These are phyloP conservation scores for Sporophila hypoxantha DNA, from an alignment of 2,113 vertebrate species.

Conservation along the genomic window DNA sequence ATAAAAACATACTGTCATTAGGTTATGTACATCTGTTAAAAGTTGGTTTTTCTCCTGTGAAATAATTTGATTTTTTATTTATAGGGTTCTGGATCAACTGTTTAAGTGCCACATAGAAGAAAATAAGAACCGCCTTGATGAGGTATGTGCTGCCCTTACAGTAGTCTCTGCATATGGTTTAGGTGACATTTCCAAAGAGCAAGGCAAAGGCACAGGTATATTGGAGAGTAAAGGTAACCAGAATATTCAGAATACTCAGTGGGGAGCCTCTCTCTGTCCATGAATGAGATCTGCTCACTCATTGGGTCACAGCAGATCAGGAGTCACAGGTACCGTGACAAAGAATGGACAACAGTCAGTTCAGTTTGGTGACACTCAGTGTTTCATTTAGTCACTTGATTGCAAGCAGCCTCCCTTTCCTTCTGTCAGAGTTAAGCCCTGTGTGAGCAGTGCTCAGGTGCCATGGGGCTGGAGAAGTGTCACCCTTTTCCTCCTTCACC, in stretches of 20 bases:
- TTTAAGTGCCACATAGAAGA: constrained; percentile 71
- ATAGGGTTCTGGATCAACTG: constrained; percentile 69
- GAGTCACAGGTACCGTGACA: background rate
- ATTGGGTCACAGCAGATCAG: background rate
- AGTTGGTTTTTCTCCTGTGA: background rate
- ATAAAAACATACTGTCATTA: background rate
- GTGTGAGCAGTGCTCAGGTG: background rate
- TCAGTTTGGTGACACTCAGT: background rate
- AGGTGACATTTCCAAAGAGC: background rate
- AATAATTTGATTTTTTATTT: constrained; percentile 17
- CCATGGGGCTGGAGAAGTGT: background rate
- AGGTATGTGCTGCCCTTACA: constrained; percentile 59
- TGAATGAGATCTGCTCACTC: background rate
- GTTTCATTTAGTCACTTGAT: background rate
- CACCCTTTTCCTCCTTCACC: background rate
- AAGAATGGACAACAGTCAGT: background rate
- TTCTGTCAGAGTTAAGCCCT: background rate
- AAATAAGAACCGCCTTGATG: constrained; percentile 71
- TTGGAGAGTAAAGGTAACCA: background rate
- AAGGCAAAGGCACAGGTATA: background rate
- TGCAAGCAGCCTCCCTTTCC: background rate
- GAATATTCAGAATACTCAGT: background rate
- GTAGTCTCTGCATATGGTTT: background rate
- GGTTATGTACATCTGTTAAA: background rate
- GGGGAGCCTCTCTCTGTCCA: background rate